These are phyloP conservation scores for Polypterus bichir DNA, from an alignment of 2,113 vertebrate species.

Conservation along the genomic window DNA sequence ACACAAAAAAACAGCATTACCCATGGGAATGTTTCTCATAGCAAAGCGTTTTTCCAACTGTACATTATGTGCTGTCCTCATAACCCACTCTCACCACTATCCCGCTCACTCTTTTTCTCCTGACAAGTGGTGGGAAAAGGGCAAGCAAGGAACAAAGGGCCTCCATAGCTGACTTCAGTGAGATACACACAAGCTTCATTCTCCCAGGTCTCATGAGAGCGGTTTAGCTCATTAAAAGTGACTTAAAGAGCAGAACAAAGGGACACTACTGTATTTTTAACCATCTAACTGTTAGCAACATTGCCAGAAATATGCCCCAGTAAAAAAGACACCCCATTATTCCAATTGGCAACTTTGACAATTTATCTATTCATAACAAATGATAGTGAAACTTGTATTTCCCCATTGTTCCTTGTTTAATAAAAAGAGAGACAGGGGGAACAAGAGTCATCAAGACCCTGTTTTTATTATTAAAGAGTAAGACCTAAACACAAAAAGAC, in stretches of 20 bases:
- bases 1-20: constrained; percentile 22
- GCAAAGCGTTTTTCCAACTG: constrained; percentile 17
- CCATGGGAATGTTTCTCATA: constrained; percentile 28
- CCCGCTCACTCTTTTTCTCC: constrained; percentile 4
- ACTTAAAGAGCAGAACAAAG: constrained; percentile 3
- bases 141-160: constrained; percentile 10
- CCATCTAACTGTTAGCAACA: constrained; percentile 6
- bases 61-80: constrained; percentile 20
- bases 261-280: constrained; percentile 6
- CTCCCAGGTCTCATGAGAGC: constrained; percentile 5
- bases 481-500: constrained; percentile 1
- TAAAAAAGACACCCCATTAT: constrained; percentile 1
- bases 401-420: constrained; percentile 7
- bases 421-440: background rate
- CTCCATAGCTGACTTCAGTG: background rate
- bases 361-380: constrained; percentile 11
- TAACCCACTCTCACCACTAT: constrained; percentile 1
- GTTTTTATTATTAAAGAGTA: background rate
- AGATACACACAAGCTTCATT: constrained; percentile 3
- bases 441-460: background rate
- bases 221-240: constrained; percentile 5
- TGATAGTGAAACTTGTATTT: background rate
- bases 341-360: constrained; percentile 1
- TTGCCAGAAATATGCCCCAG: constrained; percentile 4
- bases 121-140: constrained; percentile 23